Percentiles rank a stretch among this genome's conserved stretches.
These are phyloP conservation scores for Thamnophis sirtalis DNA, from an alignment of 2,113 vertebrate species.

Conservation along the genomic window DNA sequence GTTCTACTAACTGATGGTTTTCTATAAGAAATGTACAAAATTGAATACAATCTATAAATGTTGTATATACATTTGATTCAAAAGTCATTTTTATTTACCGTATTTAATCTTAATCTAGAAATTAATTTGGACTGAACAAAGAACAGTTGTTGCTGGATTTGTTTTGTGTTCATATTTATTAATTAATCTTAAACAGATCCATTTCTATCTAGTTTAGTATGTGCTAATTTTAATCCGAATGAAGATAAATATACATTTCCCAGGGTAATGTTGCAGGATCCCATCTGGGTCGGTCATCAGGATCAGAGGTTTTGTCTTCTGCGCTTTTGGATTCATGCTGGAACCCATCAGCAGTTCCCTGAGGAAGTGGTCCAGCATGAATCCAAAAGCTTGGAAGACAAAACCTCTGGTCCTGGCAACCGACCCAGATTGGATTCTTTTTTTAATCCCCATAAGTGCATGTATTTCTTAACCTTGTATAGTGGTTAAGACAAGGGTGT, in stretches of 20 bases:
- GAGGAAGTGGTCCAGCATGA: too few relatives aligned
- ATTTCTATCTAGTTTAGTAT: neutral
- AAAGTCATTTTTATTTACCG: neutral
- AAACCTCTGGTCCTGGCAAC: too few relatives aligned
- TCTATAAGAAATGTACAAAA: neutral
- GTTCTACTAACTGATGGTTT: neutral
- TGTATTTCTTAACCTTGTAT: too few relatives aligned
- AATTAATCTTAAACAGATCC: neutral
- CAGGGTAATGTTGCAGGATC: too few relatives aligned
- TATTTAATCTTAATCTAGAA: neutral
- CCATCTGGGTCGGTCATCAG: too few relatives aligned
- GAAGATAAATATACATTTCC: too few relatives aligned
- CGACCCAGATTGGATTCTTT: too few relatives aligned
- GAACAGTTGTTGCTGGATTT: neutral
- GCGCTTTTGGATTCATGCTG: too few relatives aligned
- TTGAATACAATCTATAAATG: neutral
- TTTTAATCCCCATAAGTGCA: neutral
- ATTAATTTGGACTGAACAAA: neutral
- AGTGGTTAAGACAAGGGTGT: too few relatives aligned
- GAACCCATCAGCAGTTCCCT: too few relatives aligned
- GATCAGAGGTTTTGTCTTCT: too few relatives aligned
- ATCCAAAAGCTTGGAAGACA: too few relatives aligned
- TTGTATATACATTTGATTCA: neutral
- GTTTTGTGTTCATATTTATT: neutral
- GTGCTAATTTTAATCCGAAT: neutral